Evolutionary conservation across 2,113 vertebrate genomes (phyloP).

Genomic region (Pluvianellus socialis): DNA sequence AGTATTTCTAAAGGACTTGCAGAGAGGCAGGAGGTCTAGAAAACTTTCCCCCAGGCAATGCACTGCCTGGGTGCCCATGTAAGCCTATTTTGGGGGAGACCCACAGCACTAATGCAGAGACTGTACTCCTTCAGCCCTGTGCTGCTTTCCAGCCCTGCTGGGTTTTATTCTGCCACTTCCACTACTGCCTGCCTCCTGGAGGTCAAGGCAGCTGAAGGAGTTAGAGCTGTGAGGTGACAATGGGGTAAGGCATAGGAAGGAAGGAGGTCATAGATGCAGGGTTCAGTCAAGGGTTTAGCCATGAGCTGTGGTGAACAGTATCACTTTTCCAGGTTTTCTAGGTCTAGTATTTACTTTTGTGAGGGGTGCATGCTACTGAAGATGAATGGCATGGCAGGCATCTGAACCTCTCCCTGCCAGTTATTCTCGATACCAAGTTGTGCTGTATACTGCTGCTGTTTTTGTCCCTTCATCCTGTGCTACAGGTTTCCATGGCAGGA

Average conservation of each 20-base stretch:
- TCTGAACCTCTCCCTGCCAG: not conserved
- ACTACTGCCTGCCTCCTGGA: not conserved
- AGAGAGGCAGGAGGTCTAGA: not conserved
- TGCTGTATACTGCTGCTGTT: not conserved
- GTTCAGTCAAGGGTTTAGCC: not conserved
- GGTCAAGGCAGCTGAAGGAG: not conserved
- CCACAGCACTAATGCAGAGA: not conserved
- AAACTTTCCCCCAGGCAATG: not conserved
- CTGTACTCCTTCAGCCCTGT: not conserved
- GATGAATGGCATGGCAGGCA: not conserved
- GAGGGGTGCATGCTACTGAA: not conserved
- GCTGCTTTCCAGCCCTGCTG: not conserved
- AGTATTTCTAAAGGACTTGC: not conserved
- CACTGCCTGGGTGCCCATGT: not conserved
- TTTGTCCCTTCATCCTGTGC: not conserved
- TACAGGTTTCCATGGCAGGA: not conserved
- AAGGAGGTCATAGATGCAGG: rapidly evolving
- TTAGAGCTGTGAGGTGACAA: not conserved
- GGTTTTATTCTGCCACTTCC: not conserved
- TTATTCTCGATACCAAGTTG: not conserved
- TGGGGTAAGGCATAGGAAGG: not conserved
- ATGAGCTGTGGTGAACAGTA: not conserved
- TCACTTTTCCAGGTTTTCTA: not conserved
- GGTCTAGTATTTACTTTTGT: not conserved
- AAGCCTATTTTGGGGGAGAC: not conserved